phyloP scores from a whole-genome alignment of 1,140 invertebrate genomes.

The Coenobita brevimanus region DNA sequence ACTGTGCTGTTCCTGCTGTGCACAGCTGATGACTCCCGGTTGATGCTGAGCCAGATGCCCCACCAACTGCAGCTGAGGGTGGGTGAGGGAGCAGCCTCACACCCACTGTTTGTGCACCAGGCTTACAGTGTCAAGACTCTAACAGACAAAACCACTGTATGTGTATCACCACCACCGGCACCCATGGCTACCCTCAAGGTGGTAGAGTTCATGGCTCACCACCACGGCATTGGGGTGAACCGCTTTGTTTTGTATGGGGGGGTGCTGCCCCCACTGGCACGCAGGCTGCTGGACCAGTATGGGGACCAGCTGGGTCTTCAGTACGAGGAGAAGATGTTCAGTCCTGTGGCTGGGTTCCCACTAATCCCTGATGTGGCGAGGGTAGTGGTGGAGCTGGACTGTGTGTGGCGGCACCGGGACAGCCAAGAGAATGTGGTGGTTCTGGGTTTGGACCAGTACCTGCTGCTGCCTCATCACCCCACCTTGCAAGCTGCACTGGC shows the following conservation, averaged over 20 bases:
- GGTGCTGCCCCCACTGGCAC: slow-evolving; percentile 55
- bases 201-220: slow-evolving; percentile 64
- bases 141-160: slow-evolving; percentile 54
- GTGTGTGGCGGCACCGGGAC: slow-evolving; percentile 63
- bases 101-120: slow-evolving; percentile 57
- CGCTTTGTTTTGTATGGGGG: slow-evolving; percentile 63
- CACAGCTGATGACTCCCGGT: slow-evolving; percentile 26
- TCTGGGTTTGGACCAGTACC: slow-evolving; percentile 54
- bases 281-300: slow-evolving; percentile 58
- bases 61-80: slow-evolving; percentile 55
- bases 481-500: slow-evolving; percentile 48
- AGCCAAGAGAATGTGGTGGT: slow-evolving; percentile 65
- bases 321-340: slow-evolving; percentile 65
- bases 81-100: slow-evolving; percentile 33
- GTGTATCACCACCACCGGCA: slow-evolving; percentile 34
- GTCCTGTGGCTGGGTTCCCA: slow-evolving; percentile 30
- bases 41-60: slow-evolving; percentile 51
- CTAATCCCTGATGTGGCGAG: slow-evolving; percentile 32
- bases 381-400: slow-evolving; percentile 60
- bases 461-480: slow-evolving; percentile 42
- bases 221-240: slow-evolving; percentile 60
- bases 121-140: slow-evolving; percentile 58
- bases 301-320: slow-evolving; percentile 56
- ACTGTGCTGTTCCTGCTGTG: slow-evolving; percentile 57
- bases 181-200: slow-evolving; percentile 48